Evolutionary conservation across 1,140 invertebrate genomes (phyloP).

Genomic region (Melanaphis sacchari): DNA sequence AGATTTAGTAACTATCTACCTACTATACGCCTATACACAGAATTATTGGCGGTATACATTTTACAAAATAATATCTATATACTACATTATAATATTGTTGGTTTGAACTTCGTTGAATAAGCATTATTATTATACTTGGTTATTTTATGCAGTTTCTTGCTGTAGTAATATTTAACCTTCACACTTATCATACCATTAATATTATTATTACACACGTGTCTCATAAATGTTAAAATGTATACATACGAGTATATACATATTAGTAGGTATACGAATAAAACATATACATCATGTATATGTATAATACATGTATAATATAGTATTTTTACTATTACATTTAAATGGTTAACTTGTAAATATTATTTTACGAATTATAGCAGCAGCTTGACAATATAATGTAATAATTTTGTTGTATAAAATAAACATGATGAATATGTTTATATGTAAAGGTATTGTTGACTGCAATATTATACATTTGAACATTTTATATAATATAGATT

Average conservation of each 20-base stretch:
- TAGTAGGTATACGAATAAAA: not conserved
- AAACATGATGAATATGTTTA: not conserved
- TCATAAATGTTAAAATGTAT: not conserved
- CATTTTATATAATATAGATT: not conserved
- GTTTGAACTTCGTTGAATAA: not conserved
- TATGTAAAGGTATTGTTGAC: not conserved
- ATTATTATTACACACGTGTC: conserved; percentile 12
- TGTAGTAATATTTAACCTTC: not conserved
- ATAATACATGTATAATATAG: not conserved
- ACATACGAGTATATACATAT: too few species aligned
- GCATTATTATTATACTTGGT: conserved; percentile 10
- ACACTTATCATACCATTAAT: not conserved
- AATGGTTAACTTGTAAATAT: not conserved
- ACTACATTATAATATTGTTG: not conserved
- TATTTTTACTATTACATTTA: conserved; percentile 21
- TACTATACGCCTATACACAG: too few species aligned
- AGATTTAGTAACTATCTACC: not conserved
- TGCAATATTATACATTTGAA: not conserved
- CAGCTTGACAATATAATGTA: not conserved
- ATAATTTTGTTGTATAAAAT: not conserved
- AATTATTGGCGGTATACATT: too few species aligned
- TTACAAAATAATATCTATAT: not conserved
- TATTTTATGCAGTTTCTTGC: not conserved
- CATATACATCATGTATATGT: not conserved
- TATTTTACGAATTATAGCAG: not conserved